These are phyloP conservation scores for Lates calcarifer DNA, from an alignment of 2,113 vertebrate species.

Conservation along the genomic window DNA sequence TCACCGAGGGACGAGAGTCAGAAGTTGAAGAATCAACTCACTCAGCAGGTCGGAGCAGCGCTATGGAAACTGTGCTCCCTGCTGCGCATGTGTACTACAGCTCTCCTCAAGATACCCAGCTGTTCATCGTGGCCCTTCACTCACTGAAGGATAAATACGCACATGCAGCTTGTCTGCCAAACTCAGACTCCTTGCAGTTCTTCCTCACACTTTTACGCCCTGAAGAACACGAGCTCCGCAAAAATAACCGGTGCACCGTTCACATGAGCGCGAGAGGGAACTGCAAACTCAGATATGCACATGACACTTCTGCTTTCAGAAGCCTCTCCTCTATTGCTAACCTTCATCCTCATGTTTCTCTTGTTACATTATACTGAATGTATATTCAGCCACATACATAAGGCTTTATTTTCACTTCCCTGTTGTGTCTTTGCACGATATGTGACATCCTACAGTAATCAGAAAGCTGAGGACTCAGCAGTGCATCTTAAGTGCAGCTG, in stretches of 20 bases:
- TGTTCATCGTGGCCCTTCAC: neutral
- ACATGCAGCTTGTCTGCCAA: neutral
- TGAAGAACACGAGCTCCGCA: neutral
- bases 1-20: constrained; percentile 29
- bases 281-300: neutral
- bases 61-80: constrained; percentile 73
- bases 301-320: constrained; percentile 59
- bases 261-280: neutral
- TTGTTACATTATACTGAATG: neutral
- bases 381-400: neutral
- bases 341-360: neutral
- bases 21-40: constrained; percentile 71
- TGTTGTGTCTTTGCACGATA: neutral
- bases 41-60: constrained; percentile 58
- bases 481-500: neutral
- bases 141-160: neutral
- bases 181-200: neutral
- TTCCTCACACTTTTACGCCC: neutral
- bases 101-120: neutral
- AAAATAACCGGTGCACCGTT: neutral
- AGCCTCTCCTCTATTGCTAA: neutral
- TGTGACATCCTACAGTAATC: neutral
- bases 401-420: constrained; percentile 42
- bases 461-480: neutral
- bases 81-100: constrained; percentile 56